These are phyloP conservation scores for Aleiodes leptofemur DNA, from an alignment of 2,888 invertebrate genomes.

Conservation along the genomic window DNA sequence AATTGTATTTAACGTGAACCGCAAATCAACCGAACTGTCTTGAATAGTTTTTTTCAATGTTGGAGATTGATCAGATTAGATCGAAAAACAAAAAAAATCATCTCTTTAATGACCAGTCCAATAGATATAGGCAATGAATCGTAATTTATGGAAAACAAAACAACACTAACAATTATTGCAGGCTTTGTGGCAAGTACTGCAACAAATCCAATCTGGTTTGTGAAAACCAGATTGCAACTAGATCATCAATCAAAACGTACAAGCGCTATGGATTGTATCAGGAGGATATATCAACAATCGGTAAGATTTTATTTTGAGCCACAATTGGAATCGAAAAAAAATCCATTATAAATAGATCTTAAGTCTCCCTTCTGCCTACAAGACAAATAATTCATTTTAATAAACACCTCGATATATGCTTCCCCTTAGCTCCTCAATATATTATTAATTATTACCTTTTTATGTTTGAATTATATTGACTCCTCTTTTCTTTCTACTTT, in stretches of 20 bases:
- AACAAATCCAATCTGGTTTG: slow-evolving; percentile 99
- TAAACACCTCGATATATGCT: not conserved
- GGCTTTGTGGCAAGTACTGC: slow-evolving; percentile 96
- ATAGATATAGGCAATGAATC: not conserved
- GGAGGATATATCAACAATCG: slow-evolving; percentile 87
- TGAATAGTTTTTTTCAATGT: too few species aligned
- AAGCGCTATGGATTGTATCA: slow-evolving; percentile 87
- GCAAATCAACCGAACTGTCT: too few species aligned
- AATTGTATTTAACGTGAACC: too few species aligned
- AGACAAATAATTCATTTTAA: too few species aligned
- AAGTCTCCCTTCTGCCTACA: not conserved
- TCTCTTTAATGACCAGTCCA: too few species aligned
- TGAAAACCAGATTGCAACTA: slow-evolving; percentile 97
- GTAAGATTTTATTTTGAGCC: slow-evolving; percentile 72
- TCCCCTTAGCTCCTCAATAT: not conserved
- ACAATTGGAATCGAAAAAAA: not conserved
- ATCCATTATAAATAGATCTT: not conserved
- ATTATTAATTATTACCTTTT: too few species aligned
- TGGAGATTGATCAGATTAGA: too few species aligned
- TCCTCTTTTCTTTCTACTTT: too few species aligned
- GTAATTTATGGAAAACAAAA: too few species aligned
- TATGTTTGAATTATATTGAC: too few species aligned
- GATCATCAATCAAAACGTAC: slow-evolving; percentile 83
- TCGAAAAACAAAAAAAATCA: too few species aligned
- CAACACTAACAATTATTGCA: slow-evolving; percentile 71